Evolutionary conservation across 2,113 vertebrate genomes (phyloP).

Genomic region (Tylochromis polylepis): DNA sequence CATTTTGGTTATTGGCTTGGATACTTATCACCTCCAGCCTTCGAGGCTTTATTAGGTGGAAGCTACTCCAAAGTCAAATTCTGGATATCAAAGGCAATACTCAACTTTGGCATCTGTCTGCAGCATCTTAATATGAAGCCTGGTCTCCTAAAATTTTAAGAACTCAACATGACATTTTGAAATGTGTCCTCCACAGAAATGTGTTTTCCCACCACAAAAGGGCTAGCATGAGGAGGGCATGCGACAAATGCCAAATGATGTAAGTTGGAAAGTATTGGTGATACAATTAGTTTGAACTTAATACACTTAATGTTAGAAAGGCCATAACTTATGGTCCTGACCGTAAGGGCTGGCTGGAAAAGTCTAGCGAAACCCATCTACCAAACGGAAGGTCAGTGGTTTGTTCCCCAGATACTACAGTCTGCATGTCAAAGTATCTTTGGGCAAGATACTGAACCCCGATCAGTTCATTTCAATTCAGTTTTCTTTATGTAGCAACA

Average conservation of each 20-base stretch:
- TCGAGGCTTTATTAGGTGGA: slow-evolving; percentile 61
- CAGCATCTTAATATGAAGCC: slow-evolving; percentile 55
- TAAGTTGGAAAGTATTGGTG: background rate
- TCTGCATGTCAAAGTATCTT: background rate
- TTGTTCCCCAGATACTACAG: background rate
- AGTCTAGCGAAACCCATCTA: background rate
- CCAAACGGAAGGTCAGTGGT: background rate
- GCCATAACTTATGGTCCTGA: background rate
- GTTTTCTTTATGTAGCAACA: background rate
- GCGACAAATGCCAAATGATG: slow-evolving; percentile 1
- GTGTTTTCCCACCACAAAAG: slow-evolving; percentile 3
- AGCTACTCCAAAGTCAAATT: slow-evolving; percentile 62
- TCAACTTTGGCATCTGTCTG: slow-evolving; percentile 60
- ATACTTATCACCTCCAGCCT: slow-evolving; percentile 65
- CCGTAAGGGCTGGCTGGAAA: background rate
- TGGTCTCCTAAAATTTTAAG: slow-evolving; percentile 19
- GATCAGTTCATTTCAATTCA: background rate
- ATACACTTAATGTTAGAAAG: background rate
- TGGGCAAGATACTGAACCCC: background rate
- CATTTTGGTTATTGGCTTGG: slow-evolving; percentile 62
- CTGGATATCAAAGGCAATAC: slow-evolving; percentile 61
- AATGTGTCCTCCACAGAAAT: slow-evolving; percentile 1
- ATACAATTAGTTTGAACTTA: background rate
- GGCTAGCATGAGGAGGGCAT: slow-evolving; percentile 3
- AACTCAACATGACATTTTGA: slow-evolving; percentile 24